Evolutionary conservation across 2,797 vertebrate genomes (phyloP).

Genomic region (Eidolon dupreanum): DNA sequence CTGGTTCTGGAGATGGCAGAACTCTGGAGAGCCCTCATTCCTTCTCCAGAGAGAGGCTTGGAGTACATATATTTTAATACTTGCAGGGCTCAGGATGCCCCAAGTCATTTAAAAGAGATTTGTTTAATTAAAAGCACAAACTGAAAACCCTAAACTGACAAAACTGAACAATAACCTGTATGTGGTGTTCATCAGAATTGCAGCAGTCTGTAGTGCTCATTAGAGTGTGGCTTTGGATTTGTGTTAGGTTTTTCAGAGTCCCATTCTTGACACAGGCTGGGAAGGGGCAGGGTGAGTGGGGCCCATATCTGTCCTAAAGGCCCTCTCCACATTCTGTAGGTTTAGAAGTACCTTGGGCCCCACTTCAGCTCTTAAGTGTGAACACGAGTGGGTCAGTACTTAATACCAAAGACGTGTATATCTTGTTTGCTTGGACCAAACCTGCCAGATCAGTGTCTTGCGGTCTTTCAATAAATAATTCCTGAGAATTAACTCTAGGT

Average conservation of each 20-base stretch:
- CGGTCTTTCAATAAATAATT: slow-evolving; percentile 6
- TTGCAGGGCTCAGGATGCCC: neutral
- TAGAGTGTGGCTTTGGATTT: neutral
- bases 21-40: neutral
- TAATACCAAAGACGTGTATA: neutral
- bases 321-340: neutral
- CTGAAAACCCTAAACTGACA: neutral
- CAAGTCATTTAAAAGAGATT: neutral
- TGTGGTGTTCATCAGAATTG: neutral
- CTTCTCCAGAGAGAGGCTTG: neutral
- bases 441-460: neutral
- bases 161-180: neutral
- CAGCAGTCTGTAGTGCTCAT: neutral
- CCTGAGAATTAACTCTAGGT: neutral
- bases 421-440: slow-evolving; percentile 12
- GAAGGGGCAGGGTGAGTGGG: neutral
- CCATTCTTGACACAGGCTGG: neutral
- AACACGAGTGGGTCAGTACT: neutral
- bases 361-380: neutral
- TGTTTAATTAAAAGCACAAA: slow-evolving; percentile 11
- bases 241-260: neutral
- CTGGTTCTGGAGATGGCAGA: neutral
- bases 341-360: neutral
- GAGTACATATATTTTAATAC: neutral
- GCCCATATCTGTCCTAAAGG: neutral